Conservation (phyloP, 2,113 vertebrate genomes). For the Rhineura floridana region DNA sequence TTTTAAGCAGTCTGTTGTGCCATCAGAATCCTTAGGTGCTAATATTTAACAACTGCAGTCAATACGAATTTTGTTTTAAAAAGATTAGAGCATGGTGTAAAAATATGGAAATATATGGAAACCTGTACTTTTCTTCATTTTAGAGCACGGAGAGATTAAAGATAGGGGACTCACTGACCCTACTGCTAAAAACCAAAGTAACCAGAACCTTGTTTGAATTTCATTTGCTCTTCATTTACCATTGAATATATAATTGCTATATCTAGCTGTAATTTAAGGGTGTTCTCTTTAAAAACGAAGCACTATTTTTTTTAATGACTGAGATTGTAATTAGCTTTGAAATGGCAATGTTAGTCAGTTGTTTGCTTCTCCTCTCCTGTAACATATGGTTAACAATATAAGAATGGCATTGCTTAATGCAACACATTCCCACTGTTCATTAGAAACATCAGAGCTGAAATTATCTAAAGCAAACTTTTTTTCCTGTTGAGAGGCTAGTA, state of each 20-base stretch:
- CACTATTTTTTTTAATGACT: not conserved
- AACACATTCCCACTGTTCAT: not conserved
- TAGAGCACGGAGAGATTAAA: not conserved
- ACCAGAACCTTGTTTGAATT: not conserved
- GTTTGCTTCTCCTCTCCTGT: not conserved
- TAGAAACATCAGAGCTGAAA: not conserved
- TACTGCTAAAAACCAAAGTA: not conserved
- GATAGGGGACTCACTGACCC: not conserved
- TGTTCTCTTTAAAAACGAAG: not conserved
- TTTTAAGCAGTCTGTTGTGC: not conserved
- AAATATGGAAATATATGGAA: not conserved
- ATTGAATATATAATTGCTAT: not conserved
- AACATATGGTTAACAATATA: not conserved
- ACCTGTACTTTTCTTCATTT: not conserved
- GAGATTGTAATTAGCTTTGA: not conserved
- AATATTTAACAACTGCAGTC: not conserved
- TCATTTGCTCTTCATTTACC: not conserved
- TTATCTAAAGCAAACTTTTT: not conserved
- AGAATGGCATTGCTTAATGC: not conserved
- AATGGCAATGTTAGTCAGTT: not conserved
- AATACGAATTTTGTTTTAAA: not conserved
- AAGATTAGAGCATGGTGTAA: not conserved
- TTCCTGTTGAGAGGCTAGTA: not conserved
- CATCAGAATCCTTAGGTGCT: not conserved
- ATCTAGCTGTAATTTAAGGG: not conserved